A percentile compares a stretch with the other conserved stretches of the same genome.
Evolutionary conservation across 1,140 invertebrate species (phyloP).

Genomic region (Cydia splendana): DNA sequence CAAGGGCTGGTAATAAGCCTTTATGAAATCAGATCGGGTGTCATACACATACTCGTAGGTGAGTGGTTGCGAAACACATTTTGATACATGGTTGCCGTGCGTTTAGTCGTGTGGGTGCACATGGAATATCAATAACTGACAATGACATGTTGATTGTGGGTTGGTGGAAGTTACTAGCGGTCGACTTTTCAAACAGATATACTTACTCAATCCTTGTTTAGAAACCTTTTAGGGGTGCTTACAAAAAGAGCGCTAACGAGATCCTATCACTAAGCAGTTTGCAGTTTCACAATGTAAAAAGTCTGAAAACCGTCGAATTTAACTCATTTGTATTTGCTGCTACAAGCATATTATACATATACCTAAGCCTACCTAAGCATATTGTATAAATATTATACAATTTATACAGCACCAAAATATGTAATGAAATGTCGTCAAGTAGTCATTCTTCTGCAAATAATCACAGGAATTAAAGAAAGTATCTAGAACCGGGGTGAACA

Average conservation of each 20-base stretch:
- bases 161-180: constrained; percentile 36
- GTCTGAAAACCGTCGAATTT: too few species aligned
- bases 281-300: too few species aligned
- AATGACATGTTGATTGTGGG: constrained; percentile 35
- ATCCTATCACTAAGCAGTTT: too few species aligned
- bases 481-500: too few species aligned
- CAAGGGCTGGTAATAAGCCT: neutral
- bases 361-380: too few species aligned
- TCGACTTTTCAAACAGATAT: neutral
- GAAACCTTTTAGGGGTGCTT: neutral
- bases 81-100: constrained; percentile 23
- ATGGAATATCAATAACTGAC: constrained; percentile 56
- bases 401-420: too few species aligned
- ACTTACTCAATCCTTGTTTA: neutral
- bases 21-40: constrained; percentile 9
- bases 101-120: constrained; percentile 37
- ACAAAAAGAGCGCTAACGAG: neutral
- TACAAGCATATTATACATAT: too few species aligned
- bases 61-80: constrained; percentile 34
- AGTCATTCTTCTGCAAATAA: too few species aligned
- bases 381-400: too few species aligned
- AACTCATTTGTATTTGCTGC: too few species aligned
- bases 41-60: neutral
- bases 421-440: too few species aligned
- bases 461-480: too few species aligned